Percentiles rank a stretch among this genome's conserved stretches.
Conservation (phyloP, 2,797 vertebrate species). For the Huso huso region DNA sequence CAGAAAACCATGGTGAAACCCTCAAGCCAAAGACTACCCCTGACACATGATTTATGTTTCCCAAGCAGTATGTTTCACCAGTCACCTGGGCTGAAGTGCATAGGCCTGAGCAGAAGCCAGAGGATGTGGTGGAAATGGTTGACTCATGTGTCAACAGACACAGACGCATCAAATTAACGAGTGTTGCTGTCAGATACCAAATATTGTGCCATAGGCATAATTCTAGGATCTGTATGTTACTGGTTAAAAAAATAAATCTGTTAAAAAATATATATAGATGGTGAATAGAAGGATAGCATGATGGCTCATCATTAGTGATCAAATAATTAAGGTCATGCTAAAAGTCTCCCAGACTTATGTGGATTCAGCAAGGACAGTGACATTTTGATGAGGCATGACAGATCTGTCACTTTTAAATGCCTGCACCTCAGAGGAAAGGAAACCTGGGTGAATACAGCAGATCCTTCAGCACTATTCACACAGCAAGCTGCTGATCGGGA, state of each 20-base stretch:
- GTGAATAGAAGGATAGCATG: too few species aligned
- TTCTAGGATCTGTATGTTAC: conserved; percentile 1
- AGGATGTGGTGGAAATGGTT: neutral
- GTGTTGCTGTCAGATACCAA: neutral
- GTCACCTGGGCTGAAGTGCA: neutral
- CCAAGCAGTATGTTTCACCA: neutral
- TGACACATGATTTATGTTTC: neutral
- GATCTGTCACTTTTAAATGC: conserved; percentile 11
- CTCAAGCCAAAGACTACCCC: neutral
- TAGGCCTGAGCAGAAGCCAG: neutral
- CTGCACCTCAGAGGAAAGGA: conserved; percentile 11
- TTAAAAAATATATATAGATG: too few species aligned
- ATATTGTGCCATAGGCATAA: neutral
- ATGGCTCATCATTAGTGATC: too few species aligned
- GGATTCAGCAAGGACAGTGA: too few species aligned
- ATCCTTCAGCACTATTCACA: conserved; percentile 16
- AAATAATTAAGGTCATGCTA: too few species aligned
- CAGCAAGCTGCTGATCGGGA: conserved; percentile 19
- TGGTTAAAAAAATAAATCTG: neutral
- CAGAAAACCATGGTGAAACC: conserved; percentile 7
- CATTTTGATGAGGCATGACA: too few species aligned
- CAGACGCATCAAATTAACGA: conserved; percentile 1
- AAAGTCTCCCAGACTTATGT: too few species aligned
- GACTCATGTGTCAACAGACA: neutral
- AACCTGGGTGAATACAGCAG: conserved; percentile 22